These are phyloP conservation scores for Virgularia gustaviana DNA, from an alignment of 92 coral and sea anemone genomes.

Conservation along the genomic window DNA sequence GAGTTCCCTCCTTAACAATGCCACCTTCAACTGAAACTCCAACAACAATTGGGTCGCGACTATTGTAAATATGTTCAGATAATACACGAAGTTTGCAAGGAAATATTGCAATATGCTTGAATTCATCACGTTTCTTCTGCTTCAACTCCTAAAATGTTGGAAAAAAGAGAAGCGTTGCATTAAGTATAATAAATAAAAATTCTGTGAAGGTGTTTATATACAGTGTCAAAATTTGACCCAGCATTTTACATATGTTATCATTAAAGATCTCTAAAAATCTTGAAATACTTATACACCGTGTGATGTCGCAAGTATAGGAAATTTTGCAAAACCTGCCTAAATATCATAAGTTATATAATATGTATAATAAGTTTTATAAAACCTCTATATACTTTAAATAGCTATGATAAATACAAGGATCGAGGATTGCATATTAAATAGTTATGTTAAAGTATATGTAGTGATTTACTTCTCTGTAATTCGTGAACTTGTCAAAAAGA, in stretches of 20 bases:
- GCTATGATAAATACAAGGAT: neutral
- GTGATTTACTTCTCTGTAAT: slow-evolving; percentile 75
- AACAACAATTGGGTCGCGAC: slow-evolving; percentile 85
- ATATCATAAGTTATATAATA: too few species aligned
- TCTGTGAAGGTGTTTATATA: too few species aligned
- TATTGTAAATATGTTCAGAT: slow-evolving; percentile 87
- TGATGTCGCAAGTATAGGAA: too few species aligned
- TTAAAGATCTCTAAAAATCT: too few species aligned
- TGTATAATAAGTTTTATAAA: neutral
- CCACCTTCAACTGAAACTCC: slow-evolving; percentile 94
- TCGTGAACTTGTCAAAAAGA: slow-evolving; percentile 90
- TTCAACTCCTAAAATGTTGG: slow-evolving; percentile 81
- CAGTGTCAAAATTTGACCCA: neutral
- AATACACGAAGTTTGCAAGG: slow-evolving; percentile 92
- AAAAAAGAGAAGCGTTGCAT: too few species aligned
- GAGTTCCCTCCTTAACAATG: slow-evolving; percentile 85
- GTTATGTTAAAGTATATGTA: neutral
- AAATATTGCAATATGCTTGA: slow-evolving; percentile 80
- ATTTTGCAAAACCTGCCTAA: too few species aligned
- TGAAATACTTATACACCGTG: too few species aligned
- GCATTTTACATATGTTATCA: too few species aligned
- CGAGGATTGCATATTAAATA: neutral
- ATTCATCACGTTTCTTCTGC: slow-evolving; percentile 87
- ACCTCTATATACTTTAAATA: neutral
- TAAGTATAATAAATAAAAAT: too few species aligned